Conservation (phyloP, 2,797 vertebrate species). For the Acipenser transmontanus region DNA sequence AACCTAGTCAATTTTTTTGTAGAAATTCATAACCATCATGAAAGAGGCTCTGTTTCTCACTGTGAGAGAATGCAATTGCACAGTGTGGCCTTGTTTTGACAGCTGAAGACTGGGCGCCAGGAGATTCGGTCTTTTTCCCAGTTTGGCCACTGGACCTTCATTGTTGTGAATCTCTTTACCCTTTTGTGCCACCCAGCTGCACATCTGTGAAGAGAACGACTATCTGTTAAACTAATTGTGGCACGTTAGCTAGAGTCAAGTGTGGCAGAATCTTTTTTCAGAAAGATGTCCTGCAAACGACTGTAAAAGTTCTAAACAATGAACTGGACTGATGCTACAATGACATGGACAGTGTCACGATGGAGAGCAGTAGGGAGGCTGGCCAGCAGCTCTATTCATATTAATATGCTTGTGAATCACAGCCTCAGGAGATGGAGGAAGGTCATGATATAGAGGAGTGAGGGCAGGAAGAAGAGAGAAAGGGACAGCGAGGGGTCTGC, state of each 20-base stretch:
- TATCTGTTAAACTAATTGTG: conserved; percentile 3
- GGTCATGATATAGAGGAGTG: neutral
- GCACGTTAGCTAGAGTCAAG: neutral
- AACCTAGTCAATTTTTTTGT: neutral
- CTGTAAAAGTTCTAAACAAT: neutral
- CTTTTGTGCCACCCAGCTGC: neutral
- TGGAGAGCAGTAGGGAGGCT: neutral
- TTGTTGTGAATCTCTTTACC: neutral
- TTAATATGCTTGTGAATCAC: neutral
- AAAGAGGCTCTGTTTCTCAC: neutral
- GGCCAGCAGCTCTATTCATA: neutral
- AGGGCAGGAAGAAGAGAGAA: neutral
- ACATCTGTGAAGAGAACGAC: neutral
- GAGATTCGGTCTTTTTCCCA: neutral
- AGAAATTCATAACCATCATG: neutral
- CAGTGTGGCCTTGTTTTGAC: conserved; percentile 3
- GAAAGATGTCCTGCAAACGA: neutral
- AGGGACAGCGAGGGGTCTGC: neutral
- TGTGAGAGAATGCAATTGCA: neutral
- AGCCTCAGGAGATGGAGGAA: neutral
- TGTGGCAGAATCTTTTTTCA: neutral
- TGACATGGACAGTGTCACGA: neutral
- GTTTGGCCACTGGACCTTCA: neutral
- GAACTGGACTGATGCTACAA: neutral
- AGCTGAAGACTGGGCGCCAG: neutral